Percentiles rank a stretch among this genome's conserved stretches.
These are phyloP conservation scores for Heliothis virescens DNA, from an alignment of 1,140 invertebrate species.

Conservation along the genomic window DNA sequence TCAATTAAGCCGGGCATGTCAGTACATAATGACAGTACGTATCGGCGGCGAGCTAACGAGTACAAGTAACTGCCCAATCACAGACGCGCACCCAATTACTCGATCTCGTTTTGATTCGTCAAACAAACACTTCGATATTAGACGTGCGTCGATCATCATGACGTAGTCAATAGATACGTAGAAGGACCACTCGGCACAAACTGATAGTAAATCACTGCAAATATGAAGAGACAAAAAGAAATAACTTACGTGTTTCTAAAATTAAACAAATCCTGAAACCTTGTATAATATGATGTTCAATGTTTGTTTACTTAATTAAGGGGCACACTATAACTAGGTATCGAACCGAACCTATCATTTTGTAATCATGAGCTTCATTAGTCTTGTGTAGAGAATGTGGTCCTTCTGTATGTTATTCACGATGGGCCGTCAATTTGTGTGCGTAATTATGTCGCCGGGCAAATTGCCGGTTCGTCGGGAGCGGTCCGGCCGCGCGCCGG, in stretches of 20 bases:
- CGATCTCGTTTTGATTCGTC: slow-evolving; percentile 69
- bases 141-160: slow-evolving; percentile 57
- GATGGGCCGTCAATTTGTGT: slow-evolving; percentile 24
- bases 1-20: neutral
- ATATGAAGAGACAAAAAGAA: neutral
- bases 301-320: too few relatives aligned
- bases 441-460: slow-evolving; percentile 60
- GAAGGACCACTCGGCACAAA: neutral
- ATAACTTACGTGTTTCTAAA: too few relatives aligned
- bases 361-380: too few relatives aligned
- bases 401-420: slow-evolving; percentile 6
- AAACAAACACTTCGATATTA: slow-evolving; percentile 63
- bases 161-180: neutral
- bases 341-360: too few relatives aligned
- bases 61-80: slow-evolving; percentile 21
- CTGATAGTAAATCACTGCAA: neutral
- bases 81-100: slow-evolving; percentile 21
- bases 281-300: too few relatives aligned
- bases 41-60: neutral
- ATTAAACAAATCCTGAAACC: too few relatives aligned
- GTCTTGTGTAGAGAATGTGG: neutral
- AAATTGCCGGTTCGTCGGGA: slow-evolving; percentile 41
- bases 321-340: too few relatives aligned
- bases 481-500: slow-evolving; percentile 45
- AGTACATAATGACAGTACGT: neutral